Evolutionary conservation across 2,113 vertebrate genomes (phyloP).

Genomic region (Phylloscopus trochiloides): DNA sequence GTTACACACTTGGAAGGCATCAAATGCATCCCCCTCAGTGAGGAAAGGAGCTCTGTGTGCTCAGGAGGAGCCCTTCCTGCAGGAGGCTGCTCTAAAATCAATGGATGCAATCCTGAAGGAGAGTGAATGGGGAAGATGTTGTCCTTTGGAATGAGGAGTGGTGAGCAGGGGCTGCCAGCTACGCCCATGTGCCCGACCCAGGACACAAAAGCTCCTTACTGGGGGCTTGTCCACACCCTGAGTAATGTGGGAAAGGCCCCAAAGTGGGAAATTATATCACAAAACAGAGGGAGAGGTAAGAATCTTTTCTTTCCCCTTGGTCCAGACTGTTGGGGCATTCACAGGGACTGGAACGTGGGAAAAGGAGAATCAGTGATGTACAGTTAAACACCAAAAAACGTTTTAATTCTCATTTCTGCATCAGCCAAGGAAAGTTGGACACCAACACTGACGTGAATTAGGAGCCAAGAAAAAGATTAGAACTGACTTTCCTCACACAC

Average conservation of each 20-base stretch:
- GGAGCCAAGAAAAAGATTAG: not conserved
- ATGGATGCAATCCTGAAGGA: not conserved
- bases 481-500: not conserved
- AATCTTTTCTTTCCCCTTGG: not conserved
- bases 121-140: accelerated
- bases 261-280: not conserved
- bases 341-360: not conserved
- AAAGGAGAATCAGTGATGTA: not conserved
- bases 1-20: not conserved
- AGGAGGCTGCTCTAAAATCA: not conserved
- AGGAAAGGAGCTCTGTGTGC: not conserved
- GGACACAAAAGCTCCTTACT: not conserved
- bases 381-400: not conserved
- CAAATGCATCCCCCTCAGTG: not conserved
- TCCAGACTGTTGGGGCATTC: not conserved
- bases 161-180: not conserved
- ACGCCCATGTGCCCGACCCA: not conserved
- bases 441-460: not conserved
- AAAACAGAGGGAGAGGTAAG: not conserved
- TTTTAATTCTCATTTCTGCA: not conserved
- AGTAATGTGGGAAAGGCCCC: not conserved
- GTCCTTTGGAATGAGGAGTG: not conserved
- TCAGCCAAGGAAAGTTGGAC: not conserved
- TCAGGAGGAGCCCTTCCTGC: not conserved
- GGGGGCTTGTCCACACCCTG: not conserved